These are phyloP conservation scores for Capitulum mitella DNA, from an alignment of 2,888 invertebrate species.

Conservation along the genomic window DNA sequence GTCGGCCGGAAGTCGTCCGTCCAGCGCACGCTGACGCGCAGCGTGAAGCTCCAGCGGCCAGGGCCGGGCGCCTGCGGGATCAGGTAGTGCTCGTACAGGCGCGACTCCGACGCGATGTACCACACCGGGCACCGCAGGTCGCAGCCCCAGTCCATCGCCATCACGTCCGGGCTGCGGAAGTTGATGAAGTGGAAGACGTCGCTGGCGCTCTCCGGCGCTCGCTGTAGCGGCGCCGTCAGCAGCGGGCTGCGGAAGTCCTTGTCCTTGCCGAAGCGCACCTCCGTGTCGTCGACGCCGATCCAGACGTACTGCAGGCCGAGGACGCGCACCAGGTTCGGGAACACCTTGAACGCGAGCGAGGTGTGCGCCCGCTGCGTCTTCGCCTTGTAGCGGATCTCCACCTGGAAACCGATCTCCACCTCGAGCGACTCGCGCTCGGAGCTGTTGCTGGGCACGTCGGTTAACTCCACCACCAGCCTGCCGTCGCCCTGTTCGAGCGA, in stretches of 20 bases:
- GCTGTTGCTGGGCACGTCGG: not conserved
- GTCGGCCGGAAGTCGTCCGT: not conserved
- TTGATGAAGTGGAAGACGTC: slow-evolving; percentile 21
- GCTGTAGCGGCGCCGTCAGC: not conserved
- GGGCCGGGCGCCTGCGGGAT: not conserved
- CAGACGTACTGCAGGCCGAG: not conserved
- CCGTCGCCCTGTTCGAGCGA: not conserved
- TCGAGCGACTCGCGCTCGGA: not conserved
- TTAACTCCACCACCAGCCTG: not conserved
- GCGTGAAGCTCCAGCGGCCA: not conserved
- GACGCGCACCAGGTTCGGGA: not conserved
- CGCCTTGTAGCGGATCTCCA: not conserved
- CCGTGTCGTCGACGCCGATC: not conserved
- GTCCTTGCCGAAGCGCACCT: slow-evolving; percentile 18
- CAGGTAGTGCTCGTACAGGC: slow-evolving; percentile 10
- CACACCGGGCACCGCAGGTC: not conserved
- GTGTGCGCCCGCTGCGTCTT: not conserved
- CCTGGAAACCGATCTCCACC: not conserved
- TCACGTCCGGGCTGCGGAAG: not conserved
- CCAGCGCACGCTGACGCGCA: not conserved
- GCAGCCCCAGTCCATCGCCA: slow-evolving; percentile 14
- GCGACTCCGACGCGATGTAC: not conserved
- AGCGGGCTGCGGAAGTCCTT: slow-evolving; percentile 19
- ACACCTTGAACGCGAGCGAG: not conserved
- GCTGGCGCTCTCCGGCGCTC: not conserved